A percentile compares a stretch with the other conserved stretches of the same genome.
Conservation (phyloP, 2,888 invertebrate species). For the Listrodromus nycthemerus region DNA sequence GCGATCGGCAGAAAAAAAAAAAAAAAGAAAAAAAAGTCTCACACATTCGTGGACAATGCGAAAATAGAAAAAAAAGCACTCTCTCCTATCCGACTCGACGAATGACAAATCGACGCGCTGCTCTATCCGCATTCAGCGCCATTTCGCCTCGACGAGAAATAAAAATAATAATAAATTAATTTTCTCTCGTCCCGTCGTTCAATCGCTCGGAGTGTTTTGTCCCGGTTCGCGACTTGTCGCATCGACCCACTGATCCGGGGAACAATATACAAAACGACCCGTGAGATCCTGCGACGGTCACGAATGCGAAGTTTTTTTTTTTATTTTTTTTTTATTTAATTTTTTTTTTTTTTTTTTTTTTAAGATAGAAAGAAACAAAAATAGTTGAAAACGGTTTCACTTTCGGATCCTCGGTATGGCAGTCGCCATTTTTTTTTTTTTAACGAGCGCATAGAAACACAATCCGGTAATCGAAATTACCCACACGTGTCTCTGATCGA, state of each 20-base stretch:
- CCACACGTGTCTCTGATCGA: no score
- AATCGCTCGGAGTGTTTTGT: conserved; percentile 63
- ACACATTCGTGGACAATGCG: neutral
- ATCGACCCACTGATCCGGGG: conserved; percentile 77
- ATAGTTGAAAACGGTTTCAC: no score
- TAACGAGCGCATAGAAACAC: no score
- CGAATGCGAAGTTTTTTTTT: conserved; percentile 3
- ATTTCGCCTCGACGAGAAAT: neutral
- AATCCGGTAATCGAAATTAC: no score
- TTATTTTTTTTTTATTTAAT: no score
- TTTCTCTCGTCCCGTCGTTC: conserved; percentile 74
- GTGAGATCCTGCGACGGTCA: conserved; percentile 19
- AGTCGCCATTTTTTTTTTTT: no score
- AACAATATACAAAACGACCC: conserved; percentile 33
- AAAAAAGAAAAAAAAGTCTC: conserved; percentile 4
- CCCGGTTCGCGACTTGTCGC: conserved; percentile 76
- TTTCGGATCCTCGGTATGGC: no score
- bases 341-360: no score
- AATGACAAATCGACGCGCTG: neutral
- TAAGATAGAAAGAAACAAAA: no score
- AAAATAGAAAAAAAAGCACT: neutral
- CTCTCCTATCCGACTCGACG: neutral
- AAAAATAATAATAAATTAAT: neutral
- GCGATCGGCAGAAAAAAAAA: neutral
- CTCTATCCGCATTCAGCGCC: conserved; percentile 5